These are phyloP conservation scores for Rhinopomastus cyanomelas DNA, from an alignment of 2,113 vertebrate species.

Conservation along the genomic window DNA sequence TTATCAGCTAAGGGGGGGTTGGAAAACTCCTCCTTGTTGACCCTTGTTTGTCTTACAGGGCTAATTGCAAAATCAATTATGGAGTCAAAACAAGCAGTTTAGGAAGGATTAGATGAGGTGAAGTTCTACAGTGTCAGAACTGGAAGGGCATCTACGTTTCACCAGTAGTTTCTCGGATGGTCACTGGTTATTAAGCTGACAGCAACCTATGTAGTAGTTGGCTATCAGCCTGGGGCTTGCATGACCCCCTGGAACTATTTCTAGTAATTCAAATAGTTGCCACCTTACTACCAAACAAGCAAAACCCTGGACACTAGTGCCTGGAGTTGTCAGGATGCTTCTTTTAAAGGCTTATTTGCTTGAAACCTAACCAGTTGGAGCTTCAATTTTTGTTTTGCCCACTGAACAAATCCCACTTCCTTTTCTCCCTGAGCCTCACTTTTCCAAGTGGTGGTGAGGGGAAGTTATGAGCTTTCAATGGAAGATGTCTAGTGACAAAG, in stretches of 20 bases:
- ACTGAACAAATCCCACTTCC: background rate
- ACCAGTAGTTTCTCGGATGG: background rate
- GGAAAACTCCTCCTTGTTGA: background rate
- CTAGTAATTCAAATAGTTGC: background rate
- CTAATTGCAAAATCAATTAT: background rate
- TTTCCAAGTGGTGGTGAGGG: background rate
- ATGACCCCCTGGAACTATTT: background rate
- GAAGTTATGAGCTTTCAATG: background rate
- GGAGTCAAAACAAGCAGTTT: background rate
- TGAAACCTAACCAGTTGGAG: background rate
- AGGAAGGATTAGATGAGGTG: background rate
- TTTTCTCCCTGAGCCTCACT: background rate
- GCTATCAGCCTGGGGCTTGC: background rate
- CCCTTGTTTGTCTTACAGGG: background rate
- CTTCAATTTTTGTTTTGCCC: background rate
- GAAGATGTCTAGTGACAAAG: background rate
- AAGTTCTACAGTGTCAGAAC: background rate
- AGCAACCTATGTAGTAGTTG: fast-evolving
- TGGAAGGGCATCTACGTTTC: background rate
- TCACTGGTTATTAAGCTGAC: background rate
- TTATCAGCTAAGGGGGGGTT: background rate
- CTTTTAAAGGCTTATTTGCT: background rate
- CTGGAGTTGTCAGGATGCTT: background rate
- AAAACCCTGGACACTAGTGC: background rate
- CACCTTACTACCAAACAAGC: background rate